phyloP scores from a whole-genome alignment of 2,888 invertebrate genomes.

The Yponomeuta evonymella region DNA sequence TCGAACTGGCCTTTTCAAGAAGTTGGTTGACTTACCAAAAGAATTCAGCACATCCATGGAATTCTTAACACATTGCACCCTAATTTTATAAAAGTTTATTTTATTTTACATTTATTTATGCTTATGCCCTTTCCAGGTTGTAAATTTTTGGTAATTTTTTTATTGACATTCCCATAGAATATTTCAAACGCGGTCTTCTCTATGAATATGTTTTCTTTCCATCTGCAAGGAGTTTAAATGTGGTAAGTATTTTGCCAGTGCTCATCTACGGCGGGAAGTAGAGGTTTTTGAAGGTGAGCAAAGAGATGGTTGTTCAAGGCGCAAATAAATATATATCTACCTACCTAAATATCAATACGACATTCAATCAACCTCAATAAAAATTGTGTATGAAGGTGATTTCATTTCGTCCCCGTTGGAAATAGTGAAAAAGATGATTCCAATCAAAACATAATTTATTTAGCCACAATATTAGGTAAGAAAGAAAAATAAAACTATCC shows the following conservation, averaged over 20 bases:
- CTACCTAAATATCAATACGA: no score
- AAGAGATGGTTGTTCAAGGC: no score
- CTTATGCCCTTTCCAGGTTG: not conserved
- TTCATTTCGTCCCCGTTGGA: no score
- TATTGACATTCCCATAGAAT: not conserved
- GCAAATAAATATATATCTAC: no score
- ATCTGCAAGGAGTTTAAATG: no score
- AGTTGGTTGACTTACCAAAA: slow-evolving; percentile 19
- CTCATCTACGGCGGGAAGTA: no score
- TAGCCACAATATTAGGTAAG: not conserved
- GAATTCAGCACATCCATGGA: slow-evolving; percentile 20
- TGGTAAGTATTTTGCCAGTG: no score
- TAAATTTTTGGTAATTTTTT: not conserved
- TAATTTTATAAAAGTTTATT: not conserved
- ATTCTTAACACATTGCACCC: not conserved
- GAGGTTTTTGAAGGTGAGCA: no score
- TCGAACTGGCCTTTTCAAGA: no score
- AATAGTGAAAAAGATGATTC: not conserved
- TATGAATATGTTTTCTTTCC: not conserved
- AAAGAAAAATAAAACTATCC: not conserved
- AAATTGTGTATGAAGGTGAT: no score
- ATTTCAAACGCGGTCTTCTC: not conserved
- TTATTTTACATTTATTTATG: slow-evolving; percentile 3
- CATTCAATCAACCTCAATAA: no score
- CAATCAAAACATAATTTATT: not conserved